A percentile compares a stretch with the other conserved stretches of the same genome.
phyloP scores from a whole-genome alignment of 2,113 vertebrate species.

The Microtus richardsoni region DNA sequence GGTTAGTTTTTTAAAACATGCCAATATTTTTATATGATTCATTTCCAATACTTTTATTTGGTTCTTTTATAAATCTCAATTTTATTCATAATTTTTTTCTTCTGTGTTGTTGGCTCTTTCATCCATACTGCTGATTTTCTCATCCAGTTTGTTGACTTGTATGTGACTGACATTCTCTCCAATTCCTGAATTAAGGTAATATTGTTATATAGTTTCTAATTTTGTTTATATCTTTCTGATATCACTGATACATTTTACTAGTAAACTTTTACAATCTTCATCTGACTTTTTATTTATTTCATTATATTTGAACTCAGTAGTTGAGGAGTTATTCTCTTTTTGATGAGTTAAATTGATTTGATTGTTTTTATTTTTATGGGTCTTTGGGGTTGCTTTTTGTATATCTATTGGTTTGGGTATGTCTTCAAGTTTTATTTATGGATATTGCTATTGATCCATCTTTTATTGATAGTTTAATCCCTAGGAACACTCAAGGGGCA shows the following conservation, averaged over 20 bases:
- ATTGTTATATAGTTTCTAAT: not conserved
- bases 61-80: not conserved
- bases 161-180: not conserved
- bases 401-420: not conserved
- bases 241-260: not conserved
- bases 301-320: not conserved
- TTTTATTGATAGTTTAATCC: not conserved
- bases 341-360: not conserved
- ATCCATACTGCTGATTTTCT: not conserved
- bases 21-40: not conserved
- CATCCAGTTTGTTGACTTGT: not conserved
- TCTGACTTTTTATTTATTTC: not conserved
- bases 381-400: not conserved
- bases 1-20: not conserved
- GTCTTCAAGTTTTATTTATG: not conserved
- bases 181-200: not conserved
- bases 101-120: not conserved
- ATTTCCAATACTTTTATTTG: not conserved
- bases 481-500: not conserved
- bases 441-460: not conserved
- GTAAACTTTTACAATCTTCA: not conserved
- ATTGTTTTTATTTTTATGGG: not conserved
- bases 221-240: not conserved
- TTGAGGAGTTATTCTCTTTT: not conserved
- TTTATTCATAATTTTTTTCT: not conserved